Conservation (phyloP, 2,797 vertebrate genomes). For the Schizopygopsis malacanthus region DNA sequence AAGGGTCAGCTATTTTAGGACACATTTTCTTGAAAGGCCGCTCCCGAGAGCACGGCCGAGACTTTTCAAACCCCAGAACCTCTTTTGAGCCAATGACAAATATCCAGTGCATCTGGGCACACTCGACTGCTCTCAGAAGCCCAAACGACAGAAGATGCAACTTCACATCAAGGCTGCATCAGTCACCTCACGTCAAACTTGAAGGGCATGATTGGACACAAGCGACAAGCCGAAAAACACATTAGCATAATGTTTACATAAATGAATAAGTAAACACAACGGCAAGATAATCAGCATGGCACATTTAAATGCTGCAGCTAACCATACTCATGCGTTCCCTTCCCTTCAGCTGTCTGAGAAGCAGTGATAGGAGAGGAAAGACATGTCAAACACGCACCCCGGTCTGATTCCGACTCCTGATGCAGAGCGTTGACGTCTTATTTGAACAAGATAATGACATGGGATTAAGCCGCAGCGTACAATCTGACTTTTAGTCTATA, state of each 20-base stretch:
- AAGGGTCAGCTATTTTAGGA: constrained; percentile 43
- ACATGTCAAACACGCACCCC: constrained; percentile 53
- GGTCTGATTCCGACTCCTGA: constrained; percentile 44
- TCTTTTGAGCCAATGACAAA: constrained; percentile 77
- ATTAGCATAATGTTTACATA: constrained; percentile 83
- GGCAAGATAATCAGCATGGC: constrained; percentile 57
- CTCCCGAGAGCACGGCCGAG: constrained; percentile 11
- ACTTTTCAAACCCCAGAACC: constrained; percentile 72
- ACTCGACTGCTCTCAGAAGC: constrained; percentile 74
- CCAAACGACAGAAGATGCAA: constrained; percentile 74
- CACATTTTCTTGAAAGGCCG: constrained; percentile 34
- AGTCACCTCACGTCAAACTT: constrained; percentile 82
- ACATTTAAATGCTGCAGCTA: constrained; percentile 50
- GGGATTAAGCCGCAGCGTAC: constrained; percentile 50
- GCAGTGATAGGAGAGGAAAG: constrained; percentile 52
- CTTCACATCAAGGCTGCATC: constrained; percentile 79
- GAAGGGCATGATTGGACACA: constrained; percentile 80
- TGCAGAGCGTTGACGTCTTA: constrained; percentile 50
- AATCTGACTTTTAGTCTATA: constrained; percentile 55
- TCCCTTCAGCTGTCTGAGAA: constrained; percentile 39
- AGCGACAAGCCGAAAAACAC: constrained; percentile 71
- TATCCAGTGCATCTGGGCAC: constrained; percentile 74
- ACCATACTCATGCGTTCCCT: neutral
- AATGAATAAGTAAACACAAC: constrained; percentile 75
- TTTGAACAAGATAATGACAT: constrained; percentile 59